Conservation (phyloP, 2,888 invertebrate genomes). For the Mycalesis mineus region DNA sequence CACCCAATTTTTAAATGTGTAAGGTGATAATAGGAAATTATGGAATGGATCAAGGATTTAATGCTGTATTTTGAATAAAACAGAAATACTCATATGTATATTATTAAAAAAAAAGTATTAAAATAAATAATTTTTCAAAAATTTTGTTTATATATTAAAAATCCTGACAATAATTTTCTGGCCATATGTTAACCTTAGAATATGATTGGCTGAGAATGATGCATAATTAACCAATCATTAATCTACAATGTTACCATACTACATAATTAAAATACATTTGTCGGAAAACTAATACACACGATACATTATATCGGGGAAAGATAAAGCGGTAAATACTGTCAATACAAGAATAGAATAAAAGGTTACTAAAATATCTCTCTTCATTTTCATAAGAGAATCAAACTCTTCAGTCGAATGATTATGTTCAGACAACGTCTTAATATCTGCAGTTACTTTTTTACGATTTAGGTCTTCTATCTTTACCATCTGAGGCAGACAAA, state of each 20-base stretch:
- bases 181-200: neutral
- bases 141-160: neutral
- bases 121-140: neutral
- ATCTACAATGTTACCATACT: neutral
- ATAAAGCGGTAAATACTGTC: conserved; percentile 65
- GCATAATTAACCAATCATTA: neutral
- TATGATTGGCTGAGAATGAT: no score
- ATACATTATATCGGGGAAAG: conserved; percentile 43
- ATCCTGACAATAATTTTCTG: neutral
- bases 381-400: conserved; percentile 55
- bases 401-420: conserved; percentile 22
- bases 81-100: no score
- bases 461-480: conserved; percentile 9
- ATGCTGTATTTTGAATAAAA: neutral
- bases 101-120: neutral
- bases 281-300: neutral
- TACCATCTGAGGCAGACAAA: neutral
- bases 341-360: conserved; percentile 65
- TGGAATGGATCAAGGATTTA: no score
- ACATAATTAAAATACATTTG: no score
- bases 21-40: no score
- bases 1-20: no score
- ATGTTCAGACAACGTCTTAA: conserved; percentile 12
- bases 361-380: conserved; percentile 64
- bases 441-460: conserved; percentile 17